A percentile compares a stretch with the other conserved stretches of the same genome.
These are phyloP conservation scores for Stenichneumon culpator DNA, from an alignment of 2,888 invertebrate species.

Conservation along the genomic window DNA sequence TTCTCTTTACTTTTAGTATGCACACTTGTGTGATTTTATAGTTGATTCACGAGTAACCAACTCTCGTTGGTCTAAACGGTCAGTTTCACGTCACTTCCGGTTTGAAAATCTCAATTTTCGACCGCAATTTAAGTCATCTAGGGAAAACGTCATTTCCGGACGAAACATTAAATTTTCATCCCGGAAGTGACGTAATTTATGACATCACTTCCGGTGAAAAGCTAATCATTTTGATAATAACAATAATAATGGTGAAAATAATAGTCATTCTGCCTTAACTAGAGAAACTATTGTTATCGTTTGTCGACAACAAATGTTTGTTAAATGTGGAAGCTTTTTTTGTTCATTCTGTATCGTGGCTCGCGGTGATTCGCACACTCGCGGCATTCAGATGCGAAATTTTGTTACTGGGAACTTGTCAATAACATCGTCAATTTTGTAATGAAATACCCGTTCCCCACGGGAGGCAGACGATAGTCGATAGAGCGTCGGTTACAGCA, in stretches of 20 bases:
- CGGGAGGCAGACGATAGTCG: neutral
- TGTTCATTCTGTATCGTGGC: no score
- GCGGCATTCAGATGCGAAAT: neutral
- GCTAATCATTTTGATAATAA: neutral
- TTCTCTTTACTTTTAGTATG: conserved; percentile 30
- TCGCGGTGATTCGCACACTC: no score
- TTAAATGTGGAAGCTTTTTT: no score
- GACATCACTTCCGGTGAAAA: no score
- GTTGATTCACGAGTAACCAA: conserved; percentile 3
- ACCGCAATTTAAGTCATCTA: no score
- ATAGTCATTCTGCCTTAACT: neutral
- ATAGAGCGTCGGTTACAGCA: neutral
- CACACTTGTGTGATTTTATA: conserved; percentile 30
- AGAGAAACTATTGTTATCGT: no score
- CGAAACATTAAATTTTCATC: no score
- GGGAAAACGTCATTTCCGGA: no score
- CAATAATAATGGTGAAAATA: neutral
- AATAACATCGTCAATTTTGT: neutral
- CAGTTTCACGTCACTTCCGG: no score
- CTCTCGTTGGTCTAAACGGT: neutral
- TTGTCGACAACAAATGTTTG: no score
- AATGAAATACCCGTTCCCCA: neutral
- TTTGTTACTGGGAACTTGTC: neutral
- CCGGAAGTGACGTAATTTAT: no score
- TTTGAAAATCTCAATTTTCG: no score